A percentile compares a stretch with the other conserved stretches of the same genome.
Evolutionary conservation across 2,888 invertebrate genomes (phyloP).

Genomic region (Aphidius colemani): DNA sequence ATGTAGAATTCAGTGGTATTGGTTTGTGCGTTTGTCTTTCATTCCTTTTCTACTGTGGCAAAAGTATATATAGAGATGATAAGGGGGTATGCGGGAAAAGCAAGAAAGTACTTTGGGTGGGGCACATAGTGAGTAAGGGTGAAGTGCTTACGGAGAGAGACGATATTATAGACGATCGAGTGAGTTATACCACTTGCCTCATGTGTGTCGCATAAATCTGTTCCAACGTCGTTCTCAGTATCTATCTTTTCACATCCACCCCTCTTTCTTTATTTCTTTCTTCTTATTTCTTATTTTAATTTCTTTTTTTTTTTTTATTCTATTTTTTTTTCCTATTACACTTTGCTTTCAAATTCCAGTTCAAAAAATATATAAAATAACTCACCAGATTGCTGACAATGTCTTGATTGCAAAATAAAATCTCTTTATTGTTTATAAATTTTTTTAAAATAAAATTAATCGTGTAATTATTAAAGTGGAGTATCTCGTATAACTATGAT

Average conservation of each 20-base stretch:
- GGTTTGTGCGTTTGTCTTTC: slow-evolving; percentile 50
- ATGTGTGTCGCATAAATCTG: slow-evolving; percentile 61
- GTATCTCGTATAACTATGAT: no score
- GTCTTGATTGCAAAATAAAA: no score
- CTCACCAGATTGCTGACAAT: no score
- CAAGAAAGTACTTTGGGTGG: slow-evolving; percentile 53
- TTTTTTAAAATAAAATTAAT: no score
- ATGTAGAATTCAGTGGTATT: slow-evolving; percentile 32
- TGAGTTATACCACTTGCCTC: slow-evolving; percentile 59
- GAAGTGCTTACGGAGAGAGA: slow-evolving; percentile 40
- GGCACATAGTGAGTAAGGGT: slow-evolving; percentile 58
- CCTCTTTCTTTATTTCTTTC: not conserved
- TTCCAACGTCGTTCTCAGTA: slow-evolving; percentile 50
- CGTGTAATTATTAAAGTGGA: no score
- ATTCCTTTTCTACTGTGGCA: slow-evolving; percentile 45
- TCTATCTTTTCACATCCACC: not conserved
- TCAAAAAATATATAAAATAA: no score
- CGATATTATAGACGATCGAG: slow-evolving; percentile 59
- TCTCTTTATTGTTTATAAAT: no score
- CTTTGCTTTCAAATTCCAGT: no score
- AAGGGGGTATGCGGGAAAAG: slow-evolving; percentile 37
- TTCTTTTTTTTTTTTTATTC: no score
- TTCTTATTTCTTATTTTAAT: slow-evolving; percentile 3
- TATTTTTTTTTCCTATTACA: no score
- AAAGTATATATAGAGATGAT: slow-evolving; percentile 55